Evolutionary conservation across 2,113 vertebrate species (phyloP), one percentile per base, ranked within the genome.

Genomic region (Rhinolophus sinicus): DNA sequence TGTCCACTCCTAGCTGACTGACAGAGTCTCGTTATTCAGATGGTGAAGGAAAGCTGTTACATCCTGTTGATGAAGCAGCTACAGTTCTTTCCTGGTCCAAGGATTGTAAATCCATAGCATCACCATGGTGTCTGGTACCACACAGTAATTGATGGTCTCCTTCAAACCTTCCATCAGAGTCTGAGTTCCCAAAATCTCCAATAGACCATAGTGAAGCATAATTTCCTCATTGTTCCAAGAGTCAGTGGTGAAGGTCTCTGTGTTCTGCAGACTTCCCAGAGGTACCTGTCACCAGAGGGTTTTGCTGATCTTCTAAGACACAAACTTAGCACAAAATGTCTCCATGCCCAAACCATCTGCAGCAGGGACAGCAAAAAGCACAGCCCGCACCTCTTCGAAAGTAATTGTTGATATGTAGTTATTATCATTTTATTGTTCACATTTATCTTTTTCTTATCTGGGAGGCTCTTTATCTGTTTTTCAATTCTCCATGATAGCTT

Each of bases 211-310:
- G 4, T 0, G 99, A 99, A 95, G 99, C 94, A 91, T 98, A 99
- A 95, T 99, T 99, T 99, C 98, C 99, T 99, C 99, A 96, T 99
- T 99, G 98, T 99, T 99, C 99, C 99, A 99, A 64, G 99, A 99
- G 12, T 99, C 99, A 0, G 99, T 99, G 11, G 98, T 99, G 96
- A 99, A 99, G 30, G 99, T 54, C 16, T 99, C 99, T 3, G 99
- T 99, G 1, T 98, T 97, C 94, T 99, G 99, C n/a, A 99, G 75
- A 5, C 99, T 98, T 1, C 99, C 98, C 13, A 98, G 50, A 6
- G 99, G 98, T 2, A 99, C 97, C 0, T 99, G 99, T 24, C 99
- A 98, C 99, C 99, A 99, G 78, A 99, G 99, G 12, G 98, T 98
- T 94, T 99, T 99, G 88, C 99, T 99, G 93, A 99, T 99, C 97